These are phyloP conservation scores for Sminthurinus aureus DNA, from an alignment of 2,888 invertebrate species.

Conservation along the genomic window DNA sequence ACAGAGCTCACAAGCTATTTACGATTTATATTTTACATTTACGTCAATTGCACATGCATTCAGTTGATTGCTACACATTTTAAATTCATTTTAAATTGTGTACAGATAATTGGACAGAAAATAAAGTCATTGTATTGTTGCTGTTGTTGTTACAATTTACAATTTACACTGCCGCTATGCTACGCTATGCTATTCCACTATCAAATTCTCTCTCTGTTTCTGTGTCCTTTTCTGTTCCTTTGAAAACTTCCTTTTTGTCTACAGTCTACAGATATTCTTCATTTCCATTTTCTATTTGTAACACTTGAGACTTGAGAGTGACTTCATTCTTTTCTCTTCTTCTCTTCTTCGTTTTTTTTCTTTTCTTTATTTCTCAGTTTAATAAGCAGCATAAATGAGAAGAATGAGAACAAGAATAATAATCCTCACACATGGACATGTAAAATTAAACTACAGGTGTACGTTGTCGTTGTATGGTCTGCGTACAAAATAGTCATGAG, in stretches of 20 bases:
- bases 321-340: too few species aligned
- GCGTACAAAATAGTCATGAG: too few species aligned
- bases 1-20: too few species aligned
- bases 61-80: not conserved
- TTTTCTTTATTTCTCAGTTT: too few species aligned
- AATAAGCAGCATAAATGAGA: too few species aligned
- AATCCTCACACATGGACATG: too few species aligned
- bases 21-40: not conserved
- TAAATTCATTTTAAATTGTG: slow-evolving; percentile 1
- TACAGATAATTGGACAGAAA: not conserved
- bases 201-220: not conserved
- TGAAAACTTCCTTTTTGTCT: not conserved
- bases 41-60: not conserved
- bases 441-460: too few species aligned
- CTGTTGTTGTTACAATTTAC: not conserved
- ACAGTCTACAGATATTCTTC: too few species aligned
- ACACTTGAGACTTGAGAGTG: not conserved
- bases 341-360: too few species aligned
- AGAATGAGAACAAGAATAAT: too few species aligned
- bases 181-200: not conserved
- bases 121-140: slow-evolving; percentile 6
- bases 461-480: too few species aligned
- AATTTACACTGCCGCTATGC: not conserved
- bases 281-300: not conserved
- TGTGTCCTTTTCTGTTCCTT: not conserved